These are phyloP conservation scores for Drosophila truncata DNA, from an alignment of 1,140 invertebrate genomes.

Conservation along the genomic window DNA sequence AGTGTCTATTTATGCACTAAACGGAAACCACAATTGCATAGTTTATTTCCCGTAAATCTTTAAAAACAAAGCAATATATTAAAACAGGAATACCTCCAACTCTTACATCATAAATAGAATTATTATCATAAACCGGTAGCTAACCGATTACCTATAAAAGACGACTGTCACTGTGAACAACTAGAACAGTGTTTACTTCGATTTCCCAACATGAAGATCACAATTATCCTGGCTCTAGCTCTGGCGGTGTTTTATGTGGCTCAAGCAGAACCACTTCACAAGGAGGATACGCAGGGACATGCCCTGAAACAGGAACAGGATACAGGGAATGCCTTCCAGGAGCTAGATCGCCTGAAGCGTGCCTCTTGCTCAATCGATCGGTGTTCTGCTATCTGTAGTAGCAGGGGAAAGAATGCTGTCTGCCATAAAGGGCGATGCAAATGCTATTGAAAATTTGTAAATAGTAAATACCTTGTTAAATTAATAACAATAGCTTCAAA, in stretches of 20 bases:
- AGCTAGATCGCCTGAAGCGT: conserved; percentile 21
- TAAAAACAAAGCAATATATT: background rate
- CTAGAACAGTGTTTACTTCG: background rate
- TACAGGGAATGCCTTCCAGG: background rate
- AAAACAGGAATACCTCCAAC: background rate
- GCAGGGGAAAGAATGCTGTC: too few species aligned
- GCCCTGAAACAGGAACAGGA: background rate
- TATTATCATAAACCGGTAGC: conserved; percentile 21
- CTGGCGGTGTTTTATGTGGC: background rate
- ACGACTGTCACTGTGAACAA: background rate
- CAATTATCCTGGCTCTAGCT: conserved; percentile 1
- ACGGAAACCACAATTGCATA: background rate
- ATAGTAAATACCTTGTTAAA: too few species aligned
- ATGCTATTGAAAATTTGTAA: background rate
- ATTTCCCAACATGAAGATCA: conserved; percentile 18
- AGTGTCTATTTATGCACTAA: conserved; percentile 4
- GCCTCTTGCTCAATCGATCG: background rate
- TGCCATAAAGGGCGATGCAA: background rate
- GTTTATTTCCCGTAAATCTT: conserved; percentile 5
- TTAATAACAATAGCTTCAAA: too few species aligned
- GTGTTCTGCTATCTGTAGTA: background rate
- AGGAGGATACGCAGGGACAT: background rate
- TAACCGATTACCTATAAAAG: conserved; percentile 12
- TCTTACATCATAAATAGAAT: background rate
- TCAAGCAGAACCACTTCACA: background rate